Base-by-base conservation (phyloP, 2,888 invertebrate species). In the Altica lythri region DNA sequence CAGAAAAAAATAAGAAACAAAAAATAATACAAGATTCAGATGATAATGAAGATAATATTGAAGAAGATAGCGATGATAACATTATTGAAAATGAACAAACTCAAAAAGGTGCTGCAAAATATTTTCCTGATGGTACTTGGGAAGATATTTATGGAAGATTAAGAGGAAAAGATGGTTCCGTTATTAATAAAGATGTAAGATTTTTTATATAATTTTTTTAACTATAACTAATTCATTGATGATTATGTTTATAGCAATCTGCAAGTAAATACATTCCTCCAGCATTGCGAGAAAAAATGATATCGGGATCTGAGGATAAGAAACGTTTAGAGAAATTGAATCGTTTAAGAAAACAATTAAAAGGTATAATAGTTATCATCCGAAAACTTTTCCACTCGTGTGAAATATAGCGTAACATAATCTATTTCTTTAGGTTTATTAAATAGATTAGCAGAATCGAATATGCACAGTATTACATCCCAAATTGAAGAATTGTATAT, bases 131-230 rank as follows among this genome's bases (percentile, higher is more conserved):
- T 56, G 74, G 74, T 29, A 69, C 74, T 5, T 89, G 88, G 87
- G 93, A 96, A 79, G 96, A 97, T 78, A 96, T 97, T 72, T 96
- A 97, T 77, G 96, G 96, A 0, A 81, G 95, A 54, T 82, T 88
- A 63, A 81, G 92, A 62, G 89, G 90, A 70, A 85, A 85, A 67
- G 81, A 88, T 63, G 96, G 96, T 2, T 86, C 89, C 71, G 17
- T 59, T 27, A 73, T 95, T 61, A 77, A 95, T 35, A 78, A 80
- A 68, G 10, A 42, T 2, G 85, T 85, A 74, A 71, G 66, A 66
- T 25, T 18, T 32, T 2, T 10, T 35, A 34, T 10, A 12, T 30
- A 14, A 38, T 10, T 40, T 22, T n/a, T n/a, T n/a, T n/a, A n/a
- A n/a, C n/a, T n/a, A n/a, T n/a, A n/a, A n/a, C n/a, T n/a, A n/a